Evolutionary conservation across 2,888 invertebrate species (phyloP).

Genomic region (Agrochola lychnidis): DNA sequence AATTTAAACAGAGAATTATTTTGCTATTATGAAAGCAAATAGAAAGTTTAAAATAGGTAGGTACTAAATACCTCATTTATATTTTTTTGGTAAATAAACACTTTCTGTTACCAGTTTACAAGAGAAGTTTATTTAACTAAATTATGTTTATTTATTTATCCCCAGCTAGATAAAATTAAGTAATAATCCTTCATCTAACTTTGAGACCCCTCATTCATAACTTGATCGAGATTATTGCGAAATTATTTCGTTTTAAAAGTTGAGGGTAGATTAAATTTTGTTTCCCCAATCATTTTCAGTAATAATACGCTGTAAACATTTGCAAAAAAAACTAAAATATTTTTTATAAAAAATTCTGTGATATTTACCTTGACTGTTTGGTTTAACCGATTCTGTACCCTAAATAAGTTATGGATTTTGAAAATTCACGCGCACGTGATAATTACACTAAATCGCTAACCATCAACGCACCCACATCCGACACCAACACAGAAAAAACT

Average conservation of each 20-base stretch:
- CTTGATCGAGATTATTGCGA: not conserved
- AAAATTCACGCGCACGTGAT: constrained; percentile 78
- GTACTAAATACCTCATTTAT: not conserved
- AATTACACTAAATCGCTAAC: constrained; percentile 66
- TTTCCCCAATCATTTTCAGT: constrained; percentile 8
- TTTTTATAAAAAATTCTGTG: not conserved
- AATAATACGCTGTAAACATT: not conserved
- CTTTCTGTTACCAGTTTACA: not conserved
- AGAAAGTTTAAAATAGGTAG: not conserved
- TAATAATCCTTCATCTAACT: not conserved
- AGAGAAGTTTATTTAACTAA: not conserved
- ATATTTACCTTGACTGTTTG: constrained; percentile 47
- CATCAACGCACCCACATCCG: constrained; percentile 73
- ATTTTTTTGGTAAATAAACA: not conserved
- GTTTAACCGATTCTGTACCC: constrained; percentile 5
- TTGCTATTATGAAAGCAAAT: not conserved
- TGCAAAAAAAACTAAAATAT: not conserved
- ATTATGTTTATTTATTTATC: not conserved
- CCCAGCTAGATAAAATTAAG: not conserved
- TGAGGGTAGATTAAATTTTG: constrained; percentile 25
- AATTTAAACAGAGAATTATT: not conserved
- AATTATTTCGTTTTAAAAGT: not conserved
- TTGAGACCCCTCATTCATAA: not conserved
- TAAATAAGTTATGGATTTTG: constrained; percentile 22
- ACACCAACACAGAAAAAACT: constrained; percentile 80